phyloP scores from a whole-genome alignment of 2,888 invertebrate species.

The Heliconius hortense region DNA sequence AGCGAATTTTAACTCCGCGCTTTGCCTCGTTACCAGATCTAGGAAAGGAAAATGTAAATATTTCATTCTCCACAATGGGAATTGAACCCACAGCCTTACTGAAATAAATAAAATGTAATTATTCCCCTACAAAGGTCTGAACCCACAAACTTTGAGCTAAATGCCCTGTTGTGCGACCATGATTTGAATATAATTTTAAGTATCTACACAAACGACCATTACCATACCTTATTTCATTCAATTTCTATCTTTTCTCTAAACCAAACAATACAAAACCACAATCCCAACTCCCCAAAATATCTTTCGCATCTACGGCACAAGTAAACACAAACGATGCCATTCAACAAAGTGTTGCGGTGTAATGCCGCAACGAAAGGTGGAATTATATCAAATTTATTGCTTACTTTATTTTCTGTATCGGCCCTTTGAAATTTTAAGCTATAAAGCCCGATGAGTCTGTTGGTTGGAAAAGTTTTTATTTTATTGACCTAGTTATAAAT shows the following conservation, averaged over 20 bases:
- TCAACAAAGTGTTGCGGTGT: conserved; percentile 40
- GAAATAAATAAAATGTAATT: neutral
- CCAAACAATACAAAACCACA: neutral
- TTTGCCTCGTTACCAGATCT: no score
- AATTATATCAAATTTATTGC: conserved; percentile 59
- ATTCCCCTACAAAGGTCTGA: neutral
- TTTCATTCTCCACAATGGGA: neutral
- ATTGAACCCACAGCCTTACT: neutral
- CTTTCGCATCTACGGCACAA: neutral
- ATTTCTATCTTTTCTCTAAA: neutral
- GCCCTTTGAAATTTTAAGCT: conserved; percentile 53
- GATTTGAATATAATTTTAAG: neutral
- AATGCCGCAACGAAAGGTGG: conserved; percentile 50
- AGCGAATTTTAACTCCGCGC: no score
- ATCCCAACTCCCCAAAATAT: neutral
- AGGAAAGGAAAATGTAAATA: no score
- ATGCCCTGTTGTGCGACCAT: neutral
- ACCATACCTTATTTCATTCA: neutral
- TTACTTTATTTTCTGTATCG: conserved; percentile 54
- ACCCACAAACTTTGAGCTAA: neutral
- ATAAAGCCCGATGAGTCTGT: conserved; percentile 30
- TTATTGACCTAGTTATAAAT: neutral
- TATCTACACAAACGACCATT: neutral
- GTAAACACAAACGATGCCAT: conserved; percentile 7
- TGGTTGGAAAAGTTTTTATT: neutral